Evolutionary conservation across 1,140 invertebrate genomes (phyloP).

Genomic region (Danaus melanippus): DNA sequence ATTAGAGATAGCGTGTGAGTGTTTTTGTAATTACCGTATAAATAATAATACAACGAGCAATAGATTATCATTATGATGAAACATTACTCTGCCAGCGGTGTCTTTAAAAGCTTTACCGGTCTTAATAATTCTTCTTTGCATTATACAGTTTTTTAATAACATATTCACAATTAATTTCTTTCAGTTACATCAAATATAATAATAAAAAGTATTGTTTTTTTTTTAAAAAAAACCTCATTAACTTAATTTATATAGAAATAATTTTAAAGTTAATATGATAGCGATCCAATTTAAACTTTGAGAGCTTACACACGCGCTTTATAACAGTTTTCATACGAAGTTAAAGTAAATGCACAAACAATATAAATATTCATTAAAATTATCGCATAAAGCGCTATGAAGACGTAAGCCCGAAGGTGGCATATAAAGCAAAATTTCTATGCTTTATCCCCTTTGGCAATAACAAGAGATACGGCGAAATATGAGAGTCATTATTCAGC

Average conservation of each 20-base stretch:
- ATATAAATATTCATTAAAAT: slow-evolving; percentile 64
- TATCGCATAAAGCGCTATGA: slow-evolving; percentile 36
- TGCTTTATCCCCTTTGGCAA: slow-evolving; percentile 49
- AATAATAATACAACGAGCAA: slow-evolving; percentile 63
- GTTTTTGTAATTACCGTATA: slow-evolving; percentile 72
- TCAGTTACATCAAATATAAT: no score
- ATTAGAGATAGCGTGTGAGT: slow-evolving; percentile 61
- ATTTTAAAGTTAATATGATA: no score
- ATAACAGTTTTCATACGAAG: slow-evolving; percentile 23
- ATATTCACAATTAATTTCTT: no score
- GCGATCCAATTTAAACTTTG: slow-evolving; percentile 32
- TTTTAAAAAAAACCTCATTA: no score
- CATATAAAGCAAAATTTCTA: slow-evolving; percentile 52
- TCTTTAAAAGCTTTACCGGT: slow-evolving; percentile 1
- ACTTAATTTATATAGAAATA: no score
- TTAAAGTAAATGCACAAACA: slow-evolving; percentile 47
- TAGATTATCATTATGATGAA: slow-evolving; percentile 67
- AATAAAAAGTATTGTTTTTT: no score
- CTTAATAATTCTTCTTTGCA: no score
- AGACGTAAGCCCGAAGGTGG: slow-evolving; percentile 42
- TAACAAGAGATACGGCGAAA: slow-evolving; percentile 54
- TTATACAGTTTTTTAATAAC: no score
- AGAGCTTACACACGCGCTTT: slow-evolving; percentile 25
- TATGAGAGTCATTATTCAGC: slow-evolving; percentile 54
- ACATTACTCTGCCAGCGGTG: slow-evolving; percentile 24